Conservation (phyloP, 2,888 invertebrate genomes). For the Alcis repandata region DNA sequence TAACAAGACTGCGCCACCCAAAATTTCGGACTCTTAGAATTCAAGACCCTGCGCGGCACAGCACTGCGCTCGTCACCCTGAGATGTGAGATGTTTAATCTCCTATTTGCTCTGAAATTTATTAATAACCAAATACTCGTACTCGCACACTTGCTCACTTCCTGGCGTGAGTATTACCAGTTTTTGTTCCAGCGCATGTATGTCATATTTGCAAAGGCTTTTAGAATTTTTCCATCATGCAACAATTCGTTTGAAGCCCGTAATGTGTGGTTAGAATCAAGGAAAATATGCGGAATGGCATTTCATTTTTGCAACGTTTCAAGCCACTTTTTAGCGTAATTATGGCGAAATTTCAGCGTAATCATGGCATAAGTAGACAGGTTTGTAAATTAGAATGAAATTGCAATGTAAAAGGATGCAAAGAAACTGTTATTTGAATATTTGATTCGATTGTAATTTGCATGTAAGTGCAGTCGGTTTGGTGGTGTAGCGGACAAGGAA, state of each 20-base stretch:
- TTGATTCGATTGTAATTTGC: constrained; percentile 2
- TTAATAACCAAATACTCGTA: no score
- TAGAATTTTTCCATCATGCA: constrained; percentile 30
- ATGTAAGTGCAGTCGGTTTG: neutral
- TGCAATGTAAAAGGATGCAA: constrained; percentile 1
- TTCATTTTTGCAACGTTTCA: constrained; percentile 12
- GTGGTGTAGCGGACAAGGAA: neutral
- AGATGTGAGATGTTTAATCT: no score
- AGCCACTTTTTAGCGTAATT: constrained; percentile 7
- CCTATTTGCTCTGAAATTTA: no score
- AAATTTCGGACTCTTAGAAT: no score
- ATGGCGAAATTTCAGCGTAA: constrained; percentile 8
- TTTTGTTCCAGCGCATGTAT: neutral
- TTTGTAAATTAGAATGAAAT: constrained; percentile 9
- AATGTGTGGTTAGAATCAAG: constrained; percentile 31
- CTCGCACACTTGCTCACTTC: no score
- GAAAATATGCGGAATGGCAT: constrained; percentile 28
- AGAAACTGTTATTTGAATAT: constrained; percentile 12
- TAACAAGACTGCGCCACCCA: no score
- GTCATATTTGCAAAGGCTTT: constrained; percentile 19
- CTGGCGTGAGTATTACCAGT: neutral
- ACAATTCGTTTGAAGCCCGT: constrained; percentile 35
- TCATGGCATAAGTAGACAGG: constrained; percentile 4
- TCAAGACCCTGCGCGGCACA: no score
- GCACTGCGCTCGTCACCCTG: no score